Evolutionary conservation across 2,888 invertebrate species (phyloP), one percentile per base, ranked within the genome.

Genomic region (Temnothorax rugatulus): DNA sequence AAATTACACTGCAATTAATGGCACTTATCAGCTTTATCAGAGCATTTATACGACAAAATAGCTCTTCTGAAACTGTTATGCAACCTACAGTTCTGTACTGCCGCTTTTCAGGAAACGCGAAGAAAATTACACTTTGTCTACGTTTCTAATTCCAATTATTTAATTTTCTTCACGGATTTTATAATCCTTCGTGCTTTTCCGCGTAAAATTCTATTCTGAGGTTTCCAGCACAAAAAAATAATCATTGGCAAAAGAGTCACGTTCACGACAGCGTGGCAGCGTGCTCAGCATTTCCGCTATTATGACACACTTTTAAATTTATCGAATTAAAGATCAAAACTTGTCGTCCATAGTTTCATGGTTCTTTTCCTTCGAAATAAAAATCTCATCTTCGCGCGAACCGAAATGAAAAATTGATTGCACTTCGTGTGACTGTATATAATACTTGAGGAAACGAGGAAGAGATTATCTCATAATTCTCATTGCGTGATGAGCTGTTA

Each of bases 211-310:
- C 5, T 54, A 44, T 44, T 11, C 4, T 29, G n/a, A 66, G 68
- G n/a, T 77, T 54, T 77, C 29, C 13, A 52, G 0, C 8, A 68
- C n/a, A n/a, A 66, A 66, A 29, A 68, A 4, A 57, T 18, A 52
- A 1, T 4, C 7, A 29, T 77, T 4, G 15, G n/a, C n/a, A 68
- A 77, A 54, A 21, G 13, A 54, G n/a, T 77, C 77, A 77, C 54
- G 77, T 68, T 44, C 15, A 25, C 76, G n/a, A 54, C 54, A 57
- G 29, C 4, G 29, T 29, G 29, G 29, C 68, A 57, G 29, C 77
- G 25, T 34, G 54, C 54, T 29, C 44, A 54, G 29, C n/a, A 68
- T 54, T 29, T 74, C 34, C 38, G 5, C 18, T 66, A 41, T 66
- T 52, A 68, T 25, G 15, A 5, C 21, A 63, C 15, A 41, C 59